Evolutionary conservation across 2,888 invertebrate genomes (phyloP).

Genomic region (Silvanus unidentatus): DNA sequence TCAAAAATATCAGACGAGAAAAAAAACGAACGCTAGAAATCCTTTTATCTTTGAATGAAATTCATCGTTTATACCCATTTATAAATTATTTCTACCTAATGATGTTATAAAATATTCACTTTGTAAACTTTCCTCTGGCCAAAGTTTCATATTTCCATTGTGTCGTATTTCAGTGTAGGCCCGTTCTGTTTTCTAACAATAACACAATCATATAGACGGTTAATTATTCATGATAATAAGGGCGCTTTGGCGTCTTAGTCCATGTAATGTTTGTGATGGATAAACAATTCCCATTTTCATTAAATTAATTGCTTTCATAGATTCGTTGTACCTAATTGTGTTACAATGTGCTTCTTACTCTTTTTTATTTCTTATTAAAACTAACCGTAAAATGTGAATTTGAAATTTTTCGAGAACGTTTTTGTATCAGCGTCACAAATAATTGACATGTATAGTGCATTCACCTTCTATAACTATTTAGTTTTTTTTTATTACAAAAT

Average conservation of each 20-base stretch:
- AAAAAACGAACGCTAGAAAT: constrained; percentile 3
- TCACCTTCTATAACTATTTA: too few relatives aligned
- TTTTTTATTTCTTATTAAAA: too few relatives aligned
- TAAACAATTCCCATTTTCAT: too few relatives aligned
- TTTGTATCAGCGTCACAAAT: too few relatives aligned
- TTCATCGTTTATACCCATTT: not conserved
- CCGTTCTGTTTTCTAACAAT: constrained; percentile 1
- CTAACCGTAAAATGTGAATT: too few relatives aligned
- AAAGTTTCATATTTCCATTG: constrained; percentile 1
- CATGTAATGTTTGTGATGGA: too few relatives aligned
- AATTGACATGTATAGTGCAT: too few relatives aligned
- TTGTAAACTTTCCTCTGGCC: constrained; percentile 17
- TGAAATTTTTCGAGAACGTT: too few relatives aligned
- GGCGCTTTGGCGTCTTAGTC: not conserved
- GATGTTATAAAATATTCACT: constrained; percentile 25
- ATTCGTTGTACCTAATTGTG: not conserved
- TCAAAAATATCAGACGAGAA: too few relatives aligned
- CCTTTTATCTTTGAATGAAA: constrained; percentile 8
- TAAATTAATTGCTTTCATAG: too few relatives aligned
- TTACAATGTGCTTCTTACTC: too few relatives aligned
- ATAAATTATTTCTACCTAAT: constrained; percentile 22
- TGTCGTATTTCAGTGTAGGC: not conserved
- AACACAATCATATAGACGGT: constrained; percentile 2
- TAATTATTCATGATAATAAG: constrained; percentile 5
- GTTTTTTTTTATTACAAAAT: too few relatives aligned